Base-by-base conservation (phyloP, 2,113 vertebrate genomes). In the Siphamia tubifer region DNA sequence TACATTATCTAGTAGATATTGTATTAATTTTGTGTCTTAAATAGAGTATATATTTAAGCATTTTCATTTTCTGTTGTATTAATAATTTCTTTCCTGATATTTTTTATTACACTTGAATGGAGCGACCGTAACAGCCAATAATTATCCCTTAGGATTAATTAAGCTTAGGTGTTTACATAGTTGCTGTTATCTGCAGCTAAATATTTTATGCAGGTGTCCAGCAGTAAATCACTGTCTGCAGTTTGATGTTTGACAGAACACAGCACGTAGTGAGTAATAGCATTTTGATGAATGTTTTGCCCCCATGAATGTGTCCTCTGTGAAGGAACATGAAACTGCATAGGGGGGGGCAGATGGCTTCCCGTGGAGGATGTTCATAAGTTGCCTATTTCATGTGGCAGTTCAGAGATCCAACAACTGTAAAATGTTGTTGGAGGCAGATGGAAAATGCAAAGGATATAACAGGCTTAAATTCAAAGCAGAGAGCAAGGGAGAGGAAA, bases 401-500 rank as follows among this genome's bases (percentile, higher is more conserved):
- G 47, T 81, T 55, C 70, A 35, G 16, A 68, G 32, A 55, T 25
- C 25, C 20, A 74, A 53, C 10, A 9, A 49, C 30, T 39, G 43
- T 24, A 45, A 32, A 32, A 56, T 81, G 61, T 76, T 65, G 71
- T 51, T 60, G 57, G 47, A 76, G 42, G 70, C 57, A 66, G 45
- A 61, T 23, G 58, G 62, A 35, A 66, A 79, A 77, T 74, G 39
- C 58, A 74, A 77, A 80, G 58, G 40, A 70, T 62, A 81, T 79
- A 79, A 82, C 86, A 68, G 42, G 68, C 68, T 84, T 81, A 71
- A 75, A 86, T 68, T 56, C 53, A 67, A 60, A 62, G 57, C 64
- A 79, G 38, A 16, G 24, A 48, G 55, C 47, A 24, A 61, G 56
- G 43, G 63, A 61, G 58, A 24, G 48, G 32, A n/a, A 25, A 10